These are phyloP conservation scores for Phytoseiulus persimilis DNA, from an alignment of 2,888 invertebrate species.

Conservation along the genomic window DNA sequence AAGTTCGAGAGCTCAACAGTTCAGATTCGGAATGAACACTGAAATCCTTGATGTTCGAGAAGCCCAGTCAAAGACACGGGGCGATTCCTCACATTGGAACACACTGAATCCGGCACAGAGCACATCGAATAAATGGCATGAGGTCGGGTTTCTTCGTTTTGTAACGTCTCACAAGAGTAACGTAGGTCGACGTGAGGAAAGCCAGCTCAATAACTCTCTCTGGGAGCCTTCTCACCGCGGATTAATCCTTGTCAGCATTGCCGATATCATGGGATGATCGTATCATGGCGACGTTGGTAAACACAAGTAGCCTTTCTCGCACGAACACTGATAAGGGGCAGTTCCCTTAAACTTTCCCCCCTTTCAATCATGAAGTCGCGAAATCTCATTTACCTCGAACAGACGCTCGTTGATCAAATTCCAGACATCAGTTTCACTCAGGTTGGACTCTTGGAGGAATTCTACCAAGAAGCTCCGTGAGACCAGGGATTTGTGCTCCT, in stretches of 20 bases:
- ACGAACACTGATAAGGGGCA: too few species aligned
- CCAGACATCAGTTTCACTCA: constrained; percentile 1
- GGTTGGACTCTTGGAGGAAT: constrained; percentile 15
- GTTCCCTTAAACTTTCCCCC: too few species aligned
- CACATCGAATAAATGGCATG: not conserved
- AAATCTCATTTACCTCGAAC: not conserved
- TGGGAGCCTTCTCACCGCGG: not conserved
- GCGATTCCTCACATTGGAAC: not conserved
- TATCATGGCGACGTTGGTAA: not conserved
- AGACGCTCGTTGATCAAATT: not conserved
- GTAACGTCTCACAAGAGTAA: not conserved
- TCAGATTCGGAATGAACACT: too few species aligned
- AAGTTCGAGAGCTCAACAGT: too few species aligned
- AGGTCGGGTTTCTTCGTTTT: not conserved
- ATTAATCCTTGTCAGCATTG: not conserved
- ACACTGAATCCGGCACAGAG: not conserved
- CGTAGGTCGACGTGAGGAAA: not conserved
- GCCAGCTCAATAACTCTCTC: not conserved
- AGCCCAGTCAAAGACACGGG: not conserved
- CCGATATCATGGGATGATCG: not conserved
- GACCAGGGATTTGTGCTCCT: not conserved
- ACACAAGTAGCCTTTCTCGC: too few species aligned
- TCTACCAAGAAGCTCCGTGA: constrained; percentile 8
- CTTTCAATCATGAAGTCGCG: not conserved
- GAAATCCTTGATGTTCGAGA: too few species aligned